Evolutionary conservation across 2,888 invertebrate species (phyloP), one percentile per base, ranked within the genome.

Genomic region (Drosophila subsilvestris): DNA sequence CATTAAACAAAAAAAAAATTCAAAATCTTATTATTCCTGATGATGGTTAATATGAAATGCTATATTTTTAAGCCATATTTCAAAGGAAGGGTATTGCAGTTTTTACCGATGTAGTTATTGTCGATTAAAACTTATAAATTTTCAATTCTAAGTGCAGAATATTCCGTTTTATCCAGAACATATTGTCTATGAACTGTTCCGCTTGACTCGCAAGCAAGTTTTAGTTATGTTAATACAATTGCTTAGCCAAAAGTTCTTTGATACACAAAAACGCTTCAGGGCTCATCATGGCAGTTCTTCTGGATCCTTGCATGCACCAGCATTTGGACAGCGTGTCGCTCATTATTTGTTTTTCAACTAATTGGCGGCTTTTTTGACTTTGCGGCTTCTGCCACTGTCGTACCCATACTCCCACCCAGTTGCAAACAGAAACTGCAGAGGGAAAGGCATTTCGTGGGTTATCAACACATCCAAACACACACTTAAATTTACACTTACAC

Each of bases 311-410:
- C 51, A 14, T 5, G 18, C 48, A 43, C 57, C 54, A 68, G 59
- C 81, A 74, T 75, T 86, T 74, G 61, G 74, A 66, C 27, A 72
- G 58, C 68, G 60, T 58, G 69, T 71, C 67, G 22, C 83, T 87
- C 80, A 78, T 79, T 87, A 86, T 86, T 80, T 86, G 88, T 84
- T 84, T 84, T 84, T 84, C 76, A 84, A 72, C 84, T 88, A 84
- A 84, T 84, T 84, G 86, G 86, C 86, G 83, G 78, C 67, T 76
- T 80, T 86, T 77, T 82, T 72, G n/a, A 60, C 63, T 62, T 49
- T 63, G 56, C 69, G 20, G 45, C 45, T 44, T 45, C 32, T 55
- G 29, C 62, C 58, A 66, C 69, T 73, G 55, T 73, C 82, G n/a
- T 37, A 37, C 7, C 37, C 56, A 37, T 71, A 14, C 14, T 14